Percentiles rank a stretch among this genome's conserved stretches.
Conservation (phyloP, 2,888 invertebrate species). For the Charanyca ferruginea region DNA sequence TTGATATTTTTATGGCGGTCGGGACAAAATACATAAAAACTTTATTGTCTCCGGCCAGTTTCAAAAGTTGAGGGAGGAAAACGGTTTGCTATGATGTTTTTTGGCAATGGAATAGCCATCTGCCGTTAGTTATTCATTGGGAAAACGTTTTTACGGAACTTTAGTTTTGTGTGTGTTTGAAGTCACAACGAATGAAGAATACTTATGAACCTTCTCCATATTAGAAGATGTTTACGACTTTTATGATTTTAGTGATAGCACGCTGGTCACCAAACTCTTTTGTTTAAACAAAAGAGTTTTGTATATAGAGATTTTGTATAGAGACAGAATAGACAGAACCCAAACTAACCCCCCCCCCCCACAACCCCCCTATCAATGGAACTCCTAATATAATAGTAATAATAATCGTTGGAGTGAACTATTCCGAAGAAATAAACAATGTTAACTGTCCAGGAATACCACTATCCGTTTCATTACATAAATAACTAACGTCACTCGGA, state of each 20-base stretch:
- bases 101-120: slow-evolving; percentile 43
- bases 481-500: too few relatives aligned
- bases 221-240: neutral
- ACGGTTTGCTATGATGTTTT: slow-evolving; percentile 47
- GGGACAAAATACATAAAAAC: slow-evolving; percentile 56
- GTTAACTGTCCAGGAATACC: too few relatives aligned
- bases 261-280: too few relatives aligned
- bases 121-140: slow-evolving; percentile 48
- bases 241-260: neutral
- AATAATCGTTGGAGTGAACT: too few relatives aligned
- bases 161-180: slow-evolving; percentile 12
- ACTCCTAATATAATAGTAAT: too few relatives aligned
- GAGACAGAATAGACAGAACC: too few relatives aligned
- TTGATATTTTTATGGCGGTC: slow-evolving; percentile 62
- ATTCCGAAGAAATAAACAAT: too few relatives aligned
- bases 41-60: slow-evolving; percentile 54
- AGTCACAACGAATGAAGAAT: neutral
- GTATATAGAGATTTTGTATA: too few relatives aligned
- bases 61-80: slow-evolving; percentile 51
- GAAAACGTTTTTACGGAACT: slow-evolving; percentile 18
- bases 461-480: too few relatives aligned
- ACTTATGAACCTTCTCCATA: neutral
- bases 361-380: too few relatives aligned
- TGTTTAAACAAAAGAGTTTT: too few relatives aligned
- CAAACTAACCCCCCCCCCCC: too few relatives aligned